Evolutionary conservation across 1,140 invertebrate genomes (phyloP).

Genomic region (Drosophila chauvacae): DNA sequence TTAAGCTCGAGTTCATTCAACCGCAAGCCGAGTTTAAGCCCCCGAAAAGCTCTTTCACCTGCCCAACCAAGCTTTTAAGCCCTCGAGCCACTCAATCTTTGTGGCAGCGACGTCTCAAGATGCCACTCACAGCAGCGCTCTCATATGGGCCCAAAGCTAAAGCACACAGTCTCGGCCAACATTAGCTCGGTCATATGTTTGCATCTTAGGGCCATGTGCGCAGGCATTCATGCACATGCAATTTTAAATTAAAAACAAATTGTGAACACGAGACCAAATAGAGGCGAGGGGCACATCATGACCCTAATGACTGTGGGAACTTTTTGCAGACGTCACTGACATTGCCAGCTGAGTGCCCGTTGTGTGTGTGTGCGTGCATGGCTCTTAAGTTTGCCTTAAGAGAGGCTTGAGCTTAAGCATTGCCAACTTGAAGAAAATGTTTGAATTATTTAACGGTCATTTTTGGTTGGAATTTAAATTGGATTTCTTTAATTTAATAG

Average conservation of each 20-base stretch:
- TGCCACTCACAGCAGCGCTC: slow-evolving; percentile 46
- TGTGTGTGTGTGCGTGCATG: slow-evolving; percentile 17
- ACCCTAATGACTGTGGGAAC: slow-evolving; percentile 79
- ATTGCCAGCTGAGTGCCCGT: slow-evolving; percentile 27
- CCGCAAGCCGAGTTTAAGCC: slow-evolving; percentile 50
- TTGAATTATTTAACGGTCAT: slow-evolving; percentile 46
- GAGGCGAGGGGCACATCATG: slow-evolving; percentile 44
- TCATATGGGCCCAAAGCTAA: slow-evolving; percentile 12
- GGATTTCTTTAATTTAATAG: too few relatives aligned
- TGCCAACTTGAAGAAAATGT: slow-evolving; percentile 36
- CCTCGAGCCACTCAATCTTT: slow-evolving; percentile 56
- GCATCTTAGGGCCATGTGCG: slow-evolving; percentile 30
- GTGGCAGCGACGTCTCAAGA: slow-evolving; percentile 59
- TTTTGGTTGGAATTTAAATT: neutral
- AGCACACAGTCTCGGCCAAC: slow-evolving; percentile 9
- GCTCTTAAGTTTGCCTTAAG: slow-evolving; percentile 60
- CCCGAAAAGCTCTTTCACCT: slow-evolving; percentile 46
- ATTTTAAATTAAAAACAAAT: slow-evolving; percentile 62
- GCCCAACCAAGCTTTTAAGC: slow-evolving; percentile 44
- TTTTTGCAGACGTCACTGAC: slow-evolving; percentile 51
- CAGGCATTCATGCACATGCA: slow-evolving; percentile 18
- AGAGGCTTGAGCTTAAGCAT: slow-evolving; percentile 36
- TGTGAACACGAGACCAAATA: slow-evolving; percentile 71
- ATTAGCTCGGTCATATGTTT: slow-evolving; percentile 20
- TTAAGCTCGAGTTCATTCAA: slow-evolving; percentile 63